phyloP scores from a whole-genome alignment of 2,113 vertebrate species.

The Marmota monax region DNA sequence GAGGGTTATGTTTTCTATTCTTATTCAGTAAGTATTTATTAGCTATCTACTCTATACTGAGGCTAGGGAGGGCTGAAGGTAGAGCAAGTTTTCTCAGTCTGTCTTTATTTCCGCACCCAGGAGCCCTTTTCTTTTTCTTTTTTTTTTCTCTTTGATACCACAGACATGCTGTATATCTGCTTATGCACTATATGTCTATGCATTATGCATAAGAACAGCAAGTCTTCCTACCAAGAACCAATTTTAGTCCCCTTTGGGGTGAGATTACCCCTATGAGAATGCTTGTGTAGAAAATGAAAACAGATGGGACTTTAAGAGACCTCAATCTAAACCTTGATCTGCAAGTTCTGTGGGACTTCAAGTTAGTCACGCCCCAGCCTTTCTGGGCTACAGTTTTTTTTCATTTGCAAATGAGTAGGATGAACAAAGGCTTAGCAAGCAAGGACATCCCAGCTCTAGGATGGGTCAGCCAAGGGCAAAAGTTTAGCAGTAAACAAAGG shows the following conservation, averaged over 20 bases:
- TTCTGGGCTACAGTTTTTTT: background rate
- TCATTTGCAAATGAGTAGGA: conserved; percentile 15
- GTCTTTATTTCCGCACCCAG: background rate
- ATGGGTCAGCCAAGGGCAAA: background rate
- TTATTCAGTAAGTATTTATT: background rate
- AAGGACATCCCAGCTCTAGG: background rate
- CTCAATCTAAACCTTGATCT: background rate
- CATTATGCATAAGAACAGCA: background rate
- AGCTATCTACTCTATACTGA: background rate
- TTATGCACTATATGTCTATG: background rate
- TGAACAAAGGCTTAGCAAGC: conserved; percentile 3
- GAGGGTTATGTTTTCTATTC: background rate
- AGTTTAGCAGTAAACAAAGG: background rate
- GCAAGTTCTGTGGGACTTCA: background rate
- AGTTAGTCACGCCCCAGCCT: background rate
- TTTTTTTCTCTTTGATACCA: background rate
- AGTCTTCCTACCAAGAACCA: background rate
- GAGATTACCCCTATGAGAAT: background rate
- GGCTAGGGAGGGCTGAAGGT: background rate
- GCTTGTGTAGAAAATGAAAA: background rate
- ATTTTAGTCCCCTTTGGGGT: background rate
- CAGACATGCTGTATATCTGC: background rate
- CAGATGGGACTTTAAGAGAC: background rate
- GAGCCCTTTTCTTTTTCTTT: no score
- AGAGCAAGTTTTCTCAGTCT: background rate